A percentile compares a stretch with the other conserved stretches of the same genome.
Evolutionary conservation across 2,888 invertebrate genomes (phyloP).

Genomic region (Hipparchia sbordonii): DNA sequence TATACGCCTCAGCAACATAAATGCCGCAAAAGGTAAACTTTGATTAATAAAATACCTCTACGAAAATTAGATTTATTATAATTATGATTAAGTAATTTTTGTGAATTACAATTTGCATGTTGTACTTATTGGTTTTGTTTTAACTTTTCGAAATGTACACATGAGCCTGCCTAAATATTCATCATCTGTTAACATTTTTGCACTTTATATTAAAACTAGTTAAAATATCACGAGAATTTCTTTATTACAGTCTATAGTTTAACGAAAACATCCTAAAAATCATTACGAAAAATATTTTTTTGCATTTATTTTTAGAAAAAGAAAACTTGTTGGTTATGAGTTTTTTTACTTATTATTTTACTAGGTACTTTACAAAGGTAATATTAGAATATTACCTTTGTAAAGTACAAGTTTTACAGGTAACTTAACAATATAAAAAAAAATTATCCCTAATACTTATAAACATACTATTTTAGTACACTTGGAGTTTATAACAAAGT

Average conservation of each 20-base stretch:
- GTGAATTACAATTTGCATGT: too few species aligned
- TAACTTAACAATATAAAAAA: too few species aligned
- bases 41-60: neutral
- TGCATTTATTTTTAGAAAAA: too few species aligned
- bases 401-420: too few species aligned
- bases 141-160: neutral
- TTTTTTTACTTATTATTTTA: too few species aligned
- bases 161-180: neutral
- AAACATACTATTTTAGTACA: too few species aligned
- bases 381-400: too few species aligned
- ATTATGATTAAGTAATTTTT: too few species aligned
- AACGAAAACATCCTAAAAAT: neutral
- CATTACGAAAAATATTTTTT: neutral
- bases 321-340: too few species aligned
- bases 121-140: neutral
- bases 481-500: neutral
- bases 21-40: conserved; percentile 96
- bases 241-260: neutral
- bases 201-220: neutral
- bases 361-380: too few species aligned
- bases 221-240: neutral
- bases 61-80: too few species aligned
- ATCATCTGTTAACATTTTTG: conserved; percentile 6
- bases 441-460: too few species aligned
- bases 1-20: conserved; percentile 97